Evolutionary conservation across 2,113 vertebrate genomes (phyloP).

Genomic region (Kobus ellipsiprymnus): DNA sequence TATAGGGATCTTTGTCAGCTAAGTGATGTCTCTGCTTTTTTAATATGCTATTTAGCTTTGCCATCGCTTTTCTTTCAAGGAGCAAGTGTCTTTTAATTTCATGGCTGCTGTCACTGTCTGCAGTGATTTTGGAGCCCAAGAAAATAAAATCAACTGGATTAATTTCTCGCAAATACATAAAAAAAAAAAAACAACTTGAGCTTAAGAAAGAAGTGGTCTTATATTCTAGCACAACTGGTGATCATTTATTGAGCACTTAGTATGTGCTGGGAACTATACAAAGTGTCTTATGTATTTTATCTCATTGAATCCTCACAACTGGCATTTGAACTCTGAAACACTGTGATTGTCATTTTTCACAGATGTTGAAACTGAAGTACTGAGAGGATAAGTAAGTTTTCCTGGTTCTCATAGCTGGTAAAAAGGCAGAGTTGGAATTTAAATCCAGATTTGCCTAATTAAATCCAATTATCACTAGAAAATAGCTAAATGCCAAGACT

Average conservation of each 20-base stretch:
- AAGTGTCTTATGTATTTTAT: not conserved
- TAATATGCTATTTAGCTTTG: not conserved
- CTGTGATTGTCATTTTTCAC: not conserved
- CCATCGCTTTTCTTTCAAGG: not conserved
- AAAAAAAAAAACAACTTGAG: not conserved
- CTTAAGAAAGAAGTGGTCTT: not conserved
- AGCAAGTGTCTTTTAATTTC: not conserved
- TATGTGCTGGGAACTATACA: too few relatives aligned
- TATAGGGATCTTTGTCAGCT: not conserved
- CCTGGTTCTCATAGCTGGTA: not conserved
- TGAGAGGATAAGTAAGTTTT: not conserved
- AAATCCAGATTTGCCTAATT: not conserved
- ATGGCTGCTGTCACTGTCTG: not conserved
- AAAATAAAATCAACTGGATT: not conserved
- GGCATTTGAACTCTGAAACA: not conserved
- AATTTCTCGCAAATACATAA: not conserved
- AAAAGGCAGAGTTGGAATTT: not conserved
- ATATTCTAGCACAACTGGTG: not conserved
- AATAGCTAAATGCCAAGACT: not conserved
- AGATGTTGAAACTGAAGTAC: not conserved
- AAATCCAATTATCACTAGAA: not conserved
- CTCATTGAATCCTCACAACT: not conserved
- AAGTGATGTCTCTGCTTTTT: not conserved
- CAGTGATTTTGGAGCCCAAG: not conserved
- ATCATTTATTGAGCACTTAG: not conserved